Evolutionary conservation across 2,888 invertebrate genomes (phyloP), one percentile per base, ranked within the genome.

Genomic region (Scrobipalpa costella): DNA sequence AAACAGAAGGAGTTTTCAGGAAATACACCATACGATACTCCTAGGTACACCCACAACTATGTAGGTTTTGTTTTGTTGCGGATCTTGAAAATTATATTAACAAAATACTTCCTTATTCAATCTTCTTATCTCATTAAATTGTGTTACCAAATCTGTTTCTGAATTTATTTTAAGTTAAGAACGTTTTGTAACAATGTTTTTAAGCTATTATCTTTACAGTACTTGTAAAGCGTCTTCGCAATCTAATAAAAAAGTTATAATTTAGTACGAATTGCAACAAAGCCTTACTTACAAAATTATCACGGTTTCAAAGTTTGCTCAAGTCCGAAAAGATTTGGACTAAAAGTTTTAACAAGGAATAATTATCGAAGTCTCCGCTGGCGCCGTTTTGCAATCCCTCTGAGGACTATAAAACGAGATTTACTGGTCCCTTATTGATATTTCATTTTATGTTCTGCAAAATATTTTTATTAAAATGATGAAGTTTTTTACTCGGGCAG

Each of bases 261-360:
- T 8, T 15, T 49, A 15, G 33, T 27, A 50, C 61, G 21, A 15
- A n/a, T 47, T 60, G 21, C 50, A 50, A 34, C 44, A 17, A 61
- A 44, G n/a, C 15, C 34, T 33, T 61, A 27, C 36, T 47, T 36
- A 11, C 49, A 50, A 36, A 34, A 19, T 52, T 52, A 52, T 52
- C 38, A 60, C 49, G 34, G 40, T 49, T 60, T n/a, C n/a, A 19
- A 55, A 62, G 55, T 62, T 40, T 33, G 21, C 38, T 13, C 19
- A 58, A 59, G 40, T 6, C 34, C 33, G 13, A 34, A 59, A 61
- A 61, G 61, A 49, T 61, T 61, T 34, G 59, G 59, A 52, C 33
- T 44, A 61, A 63, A 64, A 60, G 60, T 60, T 61, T 57, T 61
- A 61, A 64, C 57, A 64, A 44, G 44, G 44, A 55, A 63, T 44